These are phyloP conservation scores for Coenonympha glycerion DNA, from an alignment of 2,888 invertebrate genomes.

Conservation along the genomic window DNA sequence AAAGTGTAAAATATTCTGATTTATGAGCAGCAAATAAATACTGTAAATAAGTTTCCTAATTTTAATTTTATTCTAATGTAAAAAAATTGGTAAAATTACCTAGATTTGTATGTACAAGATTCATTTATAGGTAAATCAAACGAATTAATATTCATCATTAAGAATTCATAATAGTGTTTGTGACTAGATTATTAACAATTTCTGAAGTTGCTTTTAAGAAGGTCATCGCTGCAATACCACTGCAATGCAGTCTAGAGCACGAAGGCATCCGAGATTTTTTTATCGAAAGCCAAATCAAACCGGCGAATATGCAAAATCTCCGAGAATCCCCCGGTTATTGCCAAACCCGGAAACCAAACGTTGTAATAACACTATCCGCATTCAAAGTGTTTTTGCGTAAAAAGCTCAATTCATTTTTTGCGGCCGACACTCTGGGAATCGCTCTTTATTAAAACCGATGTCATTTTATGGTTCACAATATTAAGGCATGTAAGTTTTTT, in stretches of 20 bases:
- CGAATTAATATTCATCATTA: too few species aligned
- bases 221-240: conserved; percentile 21
- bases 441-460: conserved; percentile 14
- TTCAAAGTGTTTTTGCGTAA: conserved; percentile 20
- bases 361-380: conserved; percentile 23
- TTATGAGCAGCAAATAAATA: too few species aligned
- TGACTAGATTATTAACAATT: conserved; percentile 2
- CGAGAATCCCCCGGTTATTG: conserved; percentile 23
- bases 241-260: conserved; percentile 24
- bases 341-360: conserved; percentile 27
- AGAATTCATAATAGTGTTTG: too few species aligned
- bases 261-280: conserved; percentile 18
- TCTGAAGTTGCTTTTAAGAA: conserved; percentile 12
- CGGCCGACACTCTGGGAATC: background rate
- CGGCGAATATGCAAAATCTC: conserved; percentile 22
- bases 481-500: background rate
- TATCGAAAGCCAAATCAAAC: conserved; percentile 21
- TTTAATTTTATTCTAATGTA: too few species aligned
- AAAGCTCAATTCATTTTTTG: conserved; percentile 18
- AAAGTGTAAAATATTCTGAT: too few species aligned
- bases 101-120: too few species aligned
- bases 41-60: too few species aligned
- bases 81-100: too few species aligned
- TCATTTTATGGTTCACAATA: background rate
- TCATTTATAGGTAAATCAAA: too few species aligned